Conservation (phyloP, 2,797 vertebrate species). For the Melanotaenia nigrans region DNA sequence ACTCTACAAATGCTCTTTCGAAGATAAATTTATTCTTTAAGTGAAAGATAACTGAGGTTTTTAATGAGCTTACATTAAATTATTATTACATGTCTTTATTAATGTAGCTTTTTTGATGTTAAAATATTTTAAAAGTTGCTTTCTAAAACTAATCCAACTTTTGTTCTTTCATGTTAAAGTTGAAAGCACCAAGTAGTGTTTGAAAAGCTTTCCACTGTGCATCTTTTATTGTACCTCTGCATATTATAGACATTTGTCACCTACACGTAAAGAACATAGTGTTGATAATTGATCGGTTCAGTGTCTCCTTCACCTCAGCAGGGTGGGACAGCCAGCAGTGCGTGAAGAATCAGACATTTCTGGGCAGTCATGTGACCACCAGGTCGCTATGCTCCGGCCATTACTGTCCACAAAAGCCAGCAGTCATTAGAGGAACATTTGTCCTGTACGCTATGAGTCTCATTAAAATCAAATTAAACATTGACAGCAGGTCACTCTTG, state of each 20-base stretch:
- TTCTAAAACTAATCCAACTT: neutral
- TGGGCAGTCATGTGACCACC: conserved; percentile 16
- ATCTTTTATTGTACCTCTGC: neutral
- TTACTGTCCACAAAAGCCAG: conserved; percentile 33
- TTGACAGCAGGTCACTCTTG: conserved; percentile 58
- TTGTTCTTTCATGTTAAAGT: neutral
- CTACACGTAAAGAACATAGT: neutral
- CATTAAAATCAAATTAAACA: conserved; percentile 72
- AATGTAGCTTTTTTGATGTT: neutral
- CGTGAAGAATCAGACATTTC: conserved; percentile 33
- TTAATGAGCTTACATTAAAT: no score
- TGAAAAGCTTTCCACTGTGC: neutral
- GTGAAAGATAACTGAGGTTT: no score
- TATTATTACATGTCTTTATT: no score
- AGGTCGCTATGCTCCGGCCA: conserved; percentile 23
- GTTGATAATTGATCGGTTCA: neutral
- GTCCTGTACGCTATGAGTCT: conserved; percentile 46
- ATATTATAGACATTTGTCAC: neutral
- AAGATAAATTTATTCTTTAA: no score
- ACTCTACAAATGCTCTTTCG: no score
- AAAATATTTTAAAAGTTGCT: neutral
- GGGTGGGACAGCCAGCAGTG: conserved; percentile 14
- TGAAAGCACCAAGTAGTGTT: neutral
- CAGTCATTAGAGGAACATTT: conserved; percentile 37
- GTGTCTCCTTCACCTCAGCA: conserved; percentile 2